Conservation (phyloP, 2,113 vertebrate genomes). For the Columba janthina region DNA sequence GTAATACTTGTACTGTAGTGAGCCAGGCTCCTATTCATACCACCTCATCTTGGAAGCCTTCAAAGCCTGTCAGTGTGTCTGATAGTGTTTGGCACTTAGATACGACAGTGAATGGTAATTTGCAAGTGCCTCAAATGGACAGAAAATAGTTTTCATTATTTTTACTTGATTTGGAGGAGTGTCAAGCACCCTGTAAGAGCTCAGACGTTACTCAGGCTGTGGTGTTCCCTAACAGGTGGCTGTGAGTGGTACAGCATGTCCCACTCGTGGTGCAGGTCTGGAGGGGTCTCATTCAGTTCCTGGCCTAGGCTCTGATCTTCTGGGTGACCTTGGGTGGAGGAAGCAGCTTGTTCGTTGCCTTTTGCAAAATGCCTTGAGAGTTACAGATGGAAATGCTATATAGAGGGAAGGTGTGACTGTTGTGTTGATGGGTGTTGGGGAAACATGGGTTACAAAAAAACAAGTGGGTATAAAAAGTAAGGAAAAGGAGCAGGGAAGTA, state of each 20-base stretch:
- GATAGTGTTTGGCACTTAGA: conserved; percentile 63
- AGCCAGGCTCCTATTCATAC: conserved; percentile 62
- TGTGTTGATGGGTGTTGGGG: conserved; percentile 6
- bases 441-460: not conserved
- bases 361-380: not conserved
- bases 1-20: conserved; percentile 12
- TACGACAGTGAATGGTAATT: conserved; percentile 70
- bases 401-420: not conserved
- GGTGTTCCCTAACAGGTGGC: conserved; percentile 21
- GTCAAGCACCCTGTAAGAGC: conserved; percentile 40
- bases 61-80: conserved; percentile 59
- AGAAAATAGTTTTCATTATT: conserved; percentile 71
- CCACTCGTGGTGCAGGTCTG: not conserved
- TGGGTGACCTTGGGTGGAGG: not conserved
- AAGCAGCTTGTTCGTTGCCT: conserved; percentile 31
- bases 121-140: conserved; percentile 63
- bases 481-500: not conserved
- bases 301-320: not conserved
- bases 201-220: conserved; percentile 12
- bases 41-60: conserved; percentile 63
- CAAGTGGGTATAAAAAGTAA: not conserved
- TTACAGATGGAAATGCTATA: conserved; percentile 20
- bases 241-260: conserved; percentile 23
- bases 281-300: not conserved
- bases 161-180: conserved; percentile 45